Base-by-base conservation (phyloP, 2,888 invertebrate genomes). In the Neria commutata region DNA sequence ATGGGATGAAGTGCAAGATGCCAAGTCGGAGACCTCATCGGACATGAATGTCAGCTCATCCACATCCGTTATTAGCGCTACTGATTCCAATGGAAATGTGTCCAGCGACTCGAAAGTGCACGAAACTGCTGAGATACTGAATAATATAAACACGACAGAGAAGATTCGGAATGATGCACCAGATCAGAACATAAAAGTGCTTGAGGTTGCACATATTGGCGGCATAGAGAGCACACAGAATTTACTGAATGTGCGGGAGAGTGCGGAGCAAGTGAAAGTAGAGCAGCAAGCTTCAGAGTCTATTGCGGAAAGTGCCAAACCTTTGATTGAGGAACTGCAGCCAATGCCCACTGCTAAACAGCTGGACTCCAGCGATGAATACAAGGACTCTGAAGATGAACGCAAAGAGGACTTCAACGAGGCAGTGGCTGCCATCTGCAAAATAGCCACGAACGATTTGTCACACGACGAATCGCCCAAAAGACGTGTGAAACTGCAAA, bases 1-100 rank as follows among this genome's bases (percentile, higher is more conserved):
- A 17, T 72, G 70, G 58, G 60, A 69, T 24, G 67, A 68, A 6
- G 58, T 75, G 6, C 69, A 68, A 29, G 67, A 70, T 25, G 48
- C 21, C 10, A 56, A 5, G 49, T 26, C 25, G 26, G 25, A 26
- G 3, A 34, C 19, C 6, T 56, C 62, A 1, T 64, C 62, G 1
- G 64, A 67, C 19, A 50, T 67, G 16, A 64, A 60, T 47, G 53
- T 63, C 6, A 65, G 64, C 45, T 61, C 53, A 2, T 67, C 61
- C 14, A 62, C 61, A 10, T 67, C 67, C 10, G 57, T 52, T 1
- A 40, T 59, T 17, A 64, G 65, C 16, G 63, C 68, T 3, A 66
- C 63, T 1, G 62, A 63, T 5, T 70, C 58, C 4, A 71, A 71
- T 48, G 62, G 51, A 21, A 45, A 25, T 1, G 57, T 61, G n/a